Conservation (phyloP, 2,797 vertebrate genomes). For the Sphenopsis melanotis region DNA sequence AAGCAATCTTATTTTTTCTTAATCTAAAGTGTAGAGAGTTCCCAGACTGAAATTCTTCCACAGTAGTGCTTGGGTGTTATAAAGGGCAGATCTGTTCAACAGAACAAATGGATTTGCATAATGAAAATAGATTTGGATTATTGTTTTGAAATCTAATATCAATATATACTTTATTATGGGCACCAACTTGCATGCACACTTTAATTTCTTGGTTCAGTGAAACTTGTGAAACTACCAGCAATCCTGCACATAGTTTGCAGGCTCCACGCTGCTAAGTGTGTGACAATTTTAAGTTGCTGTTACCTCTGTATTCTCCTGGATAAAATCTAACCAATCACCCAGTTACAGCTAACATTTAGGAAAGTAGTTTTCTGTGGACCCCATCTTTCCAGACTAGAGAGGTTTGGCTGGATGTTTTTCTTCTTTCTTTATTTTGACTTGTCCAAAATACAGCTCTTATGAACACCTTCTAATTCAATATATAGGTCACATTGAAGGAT, state of each 20-base stretch:
- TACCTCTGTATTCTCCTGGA: not conserved
- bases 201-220: not conserved
- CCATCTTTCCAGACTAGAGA: not conserved
- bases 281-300: not conserved
- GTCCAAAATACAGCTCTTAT: not conserved
- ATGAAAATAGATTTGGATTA: not conserved
- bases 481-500: not conserved
- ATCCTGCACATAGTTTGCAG: not conserved
- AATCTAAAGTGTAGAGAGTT: not conserved
- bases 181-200: not conserved
- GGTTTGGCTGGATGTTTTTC: rapidly evolving
- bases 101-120: not conserved
- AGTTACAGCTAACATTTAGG: not conserved
- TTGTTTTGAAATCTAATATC: not conserved
- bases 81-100: not conserved
- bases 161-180: not conserved
- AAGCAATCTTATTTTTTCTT: constrained; percentile 2
- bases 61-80: not conserved
- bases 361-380: not conserved
- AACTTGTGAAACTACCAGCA: not conserved
- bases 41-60: not conserved
- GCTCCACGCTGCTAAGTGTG: not conserved
- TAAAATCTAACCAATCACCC: not conserved
- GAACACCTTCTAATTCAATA: not conserved
- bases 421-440: not conserved